Base-by-base conservation (phyloP, 2,888 invertebrate species). In the Clitarchus hookeri region DNA sequence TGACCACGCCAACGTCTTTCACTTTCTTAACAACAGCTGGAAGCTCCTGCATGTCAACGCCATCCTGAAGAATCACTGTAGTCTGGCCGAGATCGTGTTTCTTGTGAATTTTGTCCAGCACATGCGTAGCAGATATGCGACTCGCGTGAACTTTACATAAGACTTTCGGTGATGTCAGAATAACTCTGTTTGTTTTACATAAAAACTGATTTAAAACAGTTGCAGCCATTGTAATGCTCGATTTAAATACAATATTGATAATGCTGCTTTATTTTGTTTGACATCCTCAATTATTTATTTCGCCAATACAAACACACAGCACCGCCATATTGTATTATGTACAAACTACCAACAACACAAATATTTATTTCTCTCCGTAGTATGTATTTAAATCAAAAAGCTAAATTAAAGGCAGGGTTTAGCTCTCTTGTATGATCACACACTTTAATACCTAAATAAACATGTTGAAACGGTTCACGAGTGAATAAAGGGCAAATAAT, bases 11-110 rank as follows among this genome's bases (percentile, higher is more conserved):
- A n/a, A 84, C 85, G 27, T 86, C 87, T 65, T 87, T 87, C 9
- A 87, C 87, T n/a, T 90, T 93, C 86, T 93, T 92, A 44, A 96
- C 93, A 85, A 95, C 93, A 23, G 95, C 91, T 2, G 95, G 95
- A 84, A 96, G 92, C 90, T 96, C 96, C 89, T 94, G 94, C 36
- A 96, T 94, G 86, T 93, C 93, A n/a, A 92, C 91, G 8, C 95
- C 95, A 90, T 95, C 94, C 91, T 96, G 95, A 85, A 95, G 91
- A 83, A 96, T 90, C 86, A 95, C 93, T 16, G 93, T 93, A 0
- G 92, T 92, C 27, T 92, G 91, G 4, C 90, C 91, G 26, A 92
- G 89, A 48, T 90, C 90, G 77, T 88, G 87, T 87, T 84, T 86
- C 44, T 87, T 87, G 6, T 53, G 78, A 84, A 85, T 44, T 27